Evolutionary conservation across 2,113 vertebrate species (phyloP).

Genomic region (Canis aureus): DNA sequence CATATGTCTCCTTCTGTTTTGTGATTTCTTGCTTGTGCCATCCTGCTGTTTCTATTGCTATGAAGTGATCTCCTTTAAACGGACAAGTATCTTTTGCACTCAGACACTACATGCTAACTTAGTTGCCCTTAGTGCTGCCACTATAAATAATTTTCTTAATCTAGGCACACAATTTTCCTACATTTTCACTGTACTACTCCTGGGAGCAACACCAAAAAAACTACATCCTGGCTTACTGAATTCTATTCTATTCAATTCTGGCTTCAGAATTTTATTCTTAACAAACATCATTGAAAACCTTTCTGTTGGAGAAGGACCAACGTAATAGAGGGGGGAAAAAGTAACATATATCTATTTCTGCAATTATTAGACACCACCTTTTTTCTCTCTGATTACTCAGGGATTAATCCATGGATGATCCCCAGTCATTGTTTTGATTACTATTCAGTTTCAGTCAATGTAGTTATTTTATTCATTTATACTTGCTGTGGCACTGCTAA

Average conservation of each 20-base stretch:
- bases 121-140: not conserved
- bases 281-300: not conserved
- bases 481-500: not conserved
- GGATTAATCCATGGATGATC: not conserved
- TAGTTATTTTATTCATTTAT: not conserved
- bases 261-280: not conserved
- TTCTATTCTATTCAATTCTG: not conserved
- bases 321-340: not conserved
- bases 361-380: not conserved
- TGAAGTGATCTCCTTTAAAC: not conserved
- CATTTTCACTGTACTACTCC: not conserved
- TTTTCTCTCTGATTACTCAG: not conserved
- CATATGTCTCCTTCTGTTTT: not conserved
- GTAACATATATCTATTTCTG: not conserved
- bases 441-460: not conserved
- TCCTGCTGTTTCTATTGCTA: not conserved
- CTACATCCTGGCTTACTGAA: not conserved
- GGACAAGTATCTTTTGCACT: not conserved
- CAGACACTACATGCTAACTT: not conserved
- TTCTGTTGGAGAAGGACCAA: not conserved
- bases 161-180: not conserved
- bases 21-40: not conserved
- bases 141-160: conserved; percentile 27
- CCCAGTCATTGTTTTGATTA: not conserved
- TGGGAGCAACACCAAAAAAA: not conserved